A percentile compares a stretch with the other conserved stretches of the same genome.
These are phyloP conservation scores for Tinamus major DNA, from an alignment of 2,797 vertebrate genomes.

Conservation along the genomic window DNA sequence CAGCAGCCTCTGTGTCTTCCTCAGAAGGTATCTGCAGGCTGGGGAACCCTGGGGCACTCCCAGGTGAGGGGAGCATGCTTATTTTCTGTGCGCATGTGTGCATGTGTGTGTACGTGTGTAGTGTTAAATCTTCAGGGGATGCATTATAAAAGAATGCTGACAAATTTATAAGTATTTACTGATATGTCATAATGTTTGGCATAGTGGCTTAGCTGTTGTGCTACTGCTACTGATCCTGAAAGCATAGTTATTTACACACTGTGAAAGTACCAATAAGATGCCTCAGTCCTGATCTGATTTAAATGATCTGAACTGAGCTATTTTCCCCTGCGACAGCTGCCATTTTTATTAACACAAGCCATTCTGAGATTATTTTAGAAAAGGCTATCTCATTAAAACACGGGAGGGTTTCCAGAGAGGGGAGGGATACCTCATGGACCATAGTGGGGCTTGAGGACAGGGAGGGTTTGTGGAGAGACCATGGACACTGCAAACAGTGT, in stretches of 20 bases:
- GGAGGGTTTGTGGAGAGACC: neutral
- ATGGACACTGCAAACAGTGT: neutral
- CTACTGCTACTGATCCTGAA: neutral
- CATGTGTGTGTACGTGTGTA: neutral
- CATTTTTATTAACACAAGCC: neutral
- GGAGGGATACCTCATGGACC: neutral
- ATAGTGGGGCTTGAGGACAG: neutral
- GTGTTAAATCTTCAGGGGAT: neutral
- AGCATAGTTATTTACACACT: neutral
- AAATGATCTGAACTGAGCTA: neutral
- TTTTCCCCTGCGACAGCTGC: neutral
- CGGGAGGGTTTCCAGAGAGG: neutral
- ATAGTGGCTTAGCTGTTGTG: neutral
- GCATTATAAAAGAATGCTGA: neutral
- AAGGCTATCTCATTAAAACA: neutral
- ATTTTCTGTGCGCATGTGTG: accelerated
- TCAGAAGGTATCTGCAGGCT: neutral
- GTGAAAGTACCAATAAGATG: neutral
- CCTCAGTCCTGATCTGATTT: neutral
- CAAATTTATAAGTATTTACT: neutral
- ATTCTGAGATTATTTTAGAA: neutral
- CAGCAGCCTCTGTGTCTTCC: neutral
- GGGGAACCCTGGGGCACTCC: accelerated
- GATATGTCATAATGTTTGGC: neutral
- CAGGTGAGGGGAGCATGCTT: accelerated